Percentiles rank a stretch among this genome's conserved stretches.
These are phyloP conservation scores for Myotis vivesi DNA, from an alignment of 2,797 vertebrate species.

Conservation along the genomic window DNA sequence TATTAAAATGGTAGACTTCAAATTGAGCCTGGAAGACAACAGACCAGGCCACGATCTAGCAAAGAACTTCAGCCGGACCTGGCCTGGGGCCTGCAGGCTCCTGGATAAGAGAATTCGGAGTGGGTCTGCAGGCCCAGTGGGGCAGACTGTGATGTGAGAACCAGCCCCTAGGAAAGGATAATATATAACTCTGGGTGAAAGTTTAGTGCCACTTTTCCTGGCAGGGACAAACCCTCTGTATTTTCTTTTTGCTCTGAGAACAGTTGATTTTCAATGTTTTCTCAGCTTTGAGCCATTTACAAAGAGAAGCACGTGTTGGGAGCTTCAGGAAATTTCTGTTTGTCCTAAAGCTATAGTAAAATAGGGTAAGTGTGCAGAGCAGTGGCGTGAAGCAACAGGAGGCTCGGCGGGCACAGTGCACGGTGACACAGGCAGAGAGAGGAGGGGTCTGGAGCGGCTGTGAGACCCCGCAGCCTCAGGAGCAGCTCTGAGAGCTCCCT, in stretches of 20 bases:
- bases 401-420: fast-evolving
- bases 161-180: background rate
- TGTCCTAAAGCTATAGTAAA: background rate
- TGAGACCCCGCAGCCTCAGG: fast-evolving
- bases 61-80: background rate
- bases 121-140: fast-evolving
- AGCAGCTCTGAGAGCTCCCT: background rate
- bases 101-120: background rate
- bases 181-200: background rate
- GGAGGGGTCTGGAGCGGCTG: background rate
- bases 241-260: conserved; percentile 42
- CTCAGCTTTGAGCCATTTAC: conserved; percentile 2
- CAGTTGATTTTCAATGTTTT: conserved; percentile 11
- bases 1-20: background rate
- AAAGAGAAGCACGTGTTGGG: background rate
- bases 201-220: background rate
- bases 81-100: background rate
- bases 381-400: background rate
- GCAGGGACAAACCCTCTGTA: background rate
- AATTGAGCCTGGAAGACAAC: background rate
- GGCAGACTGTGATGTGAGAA: background rate
- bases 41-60: background rate
- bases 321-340: background rate
- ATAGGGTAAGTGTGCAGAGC: background rate
- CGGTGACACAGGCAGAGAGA: background rate